These are phyloP conservation scores for Drosophila picticornis DNA, from an alignment of 2,888 invertebrate species.

Conservation along the genomic window DNA sequence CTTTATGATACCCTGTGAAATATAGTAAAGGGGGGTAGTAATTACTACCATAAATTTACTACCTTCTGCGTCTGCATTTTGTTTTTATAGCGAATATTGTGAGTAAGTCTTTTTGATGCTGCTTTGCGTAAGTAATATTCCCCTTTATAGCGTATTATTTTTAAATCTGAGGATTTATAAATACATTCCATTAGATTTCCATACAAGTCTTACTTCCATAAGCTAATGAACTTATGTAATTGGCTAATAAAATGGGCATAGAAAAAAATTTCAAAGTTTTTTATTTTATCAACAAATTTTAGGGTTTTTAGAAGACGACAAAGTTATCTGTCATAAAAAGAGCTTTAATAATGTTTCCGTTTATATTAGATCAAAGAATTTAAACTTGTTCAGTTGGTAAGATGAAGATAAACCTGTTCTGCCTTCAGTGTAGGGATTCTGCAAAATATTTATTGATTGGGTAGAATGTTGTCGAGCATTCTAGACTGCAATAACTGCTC, in stretches of 20 bases:
- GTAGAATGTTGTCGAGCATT: conserved; percentile 44
- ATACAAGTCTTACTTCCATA: neutral
- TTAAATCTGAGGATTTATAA: neutral
- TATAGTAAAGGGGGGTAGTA: neutral
- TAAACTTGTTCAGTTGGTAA: conserved; percentile 16
- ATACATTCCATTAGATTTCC: neutral
- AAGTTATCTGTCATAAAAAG: neutral
- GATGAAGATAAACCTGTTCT: conserved; percentile 27
- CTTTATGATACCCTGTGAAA: conserved; percentile 41
- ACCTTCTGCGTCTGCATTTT: neutral
- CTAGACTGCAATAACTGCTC: conserved; percentile 1
- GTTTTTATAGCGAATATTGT: neutral
- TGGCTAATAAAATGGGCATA: neutral
- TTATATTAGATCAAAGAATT: neutral
- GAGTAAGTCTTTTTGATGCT: neutral
- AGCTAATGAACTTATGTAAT: neutral
- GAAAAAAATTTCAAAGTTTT: neutral
- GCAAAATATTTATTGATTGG: conserved; percentile 30
- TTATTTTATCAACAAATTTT: neutral
- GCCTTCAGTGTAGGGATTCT: too few species aligned
- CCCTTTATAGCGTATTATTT: neutral
- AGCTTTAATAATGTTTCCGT: neutral
- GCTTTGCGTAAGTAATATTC: neutral
- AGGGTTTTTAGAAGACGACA: neutral
- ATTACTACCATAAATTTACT: neutral